phyloP scores from a whole-genome alignment of 2,888 invertebrate species.

The Clitarchus hookeri region DNA sequence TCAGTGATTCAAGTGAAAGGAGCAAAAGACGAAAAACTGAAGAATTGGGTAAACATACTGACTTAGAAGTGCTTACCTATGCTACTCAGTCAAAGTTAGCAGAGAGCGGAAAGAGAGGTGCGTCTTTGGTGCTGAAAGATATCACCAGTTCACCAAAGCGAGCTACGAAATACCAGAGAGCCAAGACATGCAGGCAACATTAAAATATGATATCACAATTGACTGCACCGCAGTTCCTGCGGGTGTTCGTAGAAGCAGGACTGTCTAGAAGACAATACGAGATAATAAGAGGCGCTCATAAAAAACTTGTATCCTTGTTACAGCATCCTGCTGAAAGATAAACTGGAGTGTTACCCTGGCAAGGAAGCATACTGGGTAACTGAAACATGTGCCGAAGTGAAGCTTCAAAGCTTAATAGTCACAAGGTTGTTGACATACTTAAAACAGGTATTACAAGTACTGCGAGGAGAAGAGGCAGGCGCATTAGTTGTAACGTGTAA shows the following conservation, averaged over 20 bases:
- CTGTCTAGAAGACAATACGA: slow-evolving; percentile 34
- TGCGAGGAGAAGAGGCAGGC: slow-evolving; percentile 37
- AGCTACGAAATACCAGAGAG: slow-evolving; percentile 15
- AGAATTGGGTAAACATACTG: not conserved
- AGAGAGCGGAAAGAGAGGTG: slow-evolving; percentile 38
- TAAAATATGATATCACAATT: not conserved
- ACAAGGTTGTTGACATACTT: slow-evolving; percentile 38
- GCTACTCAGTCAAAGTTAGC: slow-evolving; percentile 36
- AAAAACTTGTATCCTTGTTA: slow-evolving; percentile 40
- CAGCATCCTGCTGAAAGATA: slow-evolving; percentile 38
- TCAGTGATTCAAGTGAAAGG: not conserved
- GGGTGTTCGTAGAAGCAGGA: no score
- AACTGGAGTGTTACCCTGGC: slow-evolving; percentile 37
- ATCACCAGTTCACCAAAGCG: slow-evolving; percentile 37
- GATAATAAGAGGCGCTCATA: slow-evolving; percentile 32
- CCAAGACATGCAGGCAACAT: not conserved
- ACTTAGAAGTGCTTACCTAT: slow-evolving; percentile 27
- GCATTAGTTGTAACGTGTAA: slow-evolving; percentile 28
- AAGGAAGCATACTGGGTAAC: slow-evolving; percentile 28
- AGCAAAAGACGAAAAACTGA: not conserved
- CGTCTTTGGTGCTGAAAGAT: slow-evolving; percentile 41
- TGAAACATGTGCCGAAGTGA: slow-evolving; percentile 38
- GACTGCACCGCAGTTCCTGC: slow-evolving; percentile 18
- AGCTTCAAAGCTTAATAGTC: slow-evolving; percentile 38
- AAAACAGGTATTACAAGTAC: slow-evolving; percentile 29